A percentile compares a stretch with the other conserved stretches of the same genome.
Conservation (phyloP, 2,797 vertebrate genomes). For the Chelon labrosus region DNA sequence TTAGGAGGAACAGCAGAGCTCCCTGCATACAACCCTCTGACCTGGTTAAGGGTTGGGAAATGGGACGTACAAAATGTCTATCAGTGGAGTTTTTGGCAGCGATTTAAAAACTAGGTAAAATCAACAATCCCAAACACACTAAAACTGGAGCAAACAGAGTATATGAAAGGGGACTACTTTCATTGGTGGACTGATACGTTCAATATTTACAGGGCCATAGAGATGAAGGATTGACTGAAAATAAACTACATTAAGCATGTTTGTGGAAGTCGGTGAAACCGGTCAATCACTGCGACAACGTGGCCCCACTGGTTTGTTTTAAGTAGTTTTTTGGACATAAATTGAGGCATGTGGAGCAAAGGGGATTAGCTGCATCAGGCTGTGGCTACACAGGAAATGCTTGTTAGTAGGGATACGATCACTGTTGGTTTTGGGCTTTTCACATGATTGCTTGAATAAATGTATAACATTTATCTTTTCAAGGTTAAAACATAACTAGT, state of each 20-base stretch:
- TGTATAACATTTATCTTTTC: no score
- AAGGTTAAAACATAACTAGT: no score
- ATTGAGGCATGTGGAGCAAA: not conserved
- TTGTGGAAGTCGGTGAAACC: not conserved
- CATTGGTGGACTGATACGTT: not conserved
- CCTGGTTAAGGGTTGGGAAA: not conserved
- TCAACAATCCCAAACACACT: no score
- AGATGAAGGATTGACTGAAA: not conserved
- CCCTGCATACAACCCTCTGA: not conserved
- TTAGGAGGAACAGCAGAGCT: not conserved
- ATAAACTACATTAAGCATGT: not conserved
- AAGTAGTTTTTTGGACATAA: constrained; percentile 1
- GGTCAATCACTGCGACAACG: not conserved
- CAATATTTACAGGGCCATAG: not conserved
- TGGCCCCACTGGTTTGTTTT: not conserved
- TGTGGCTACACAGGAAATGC: not conserved
- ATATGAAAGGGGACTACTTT: constrained; percentile 2
- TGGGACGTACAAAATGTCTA: not conserved
- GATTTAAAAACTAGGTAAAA: no score
- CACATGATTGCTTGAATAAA: no score
- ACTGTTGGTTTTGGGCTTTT: not conserved
- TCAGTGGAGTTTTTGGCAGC: not conserved
- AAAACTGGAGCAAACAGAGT: constrained; percentile 6
- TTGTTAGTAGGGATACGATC: not conserved
- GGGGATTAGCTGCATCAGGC: not conserved